phyloP scores from a whole-genome alignment of 2,113 vertebrate species.

The Peucedramus taeniatus region DNA sequence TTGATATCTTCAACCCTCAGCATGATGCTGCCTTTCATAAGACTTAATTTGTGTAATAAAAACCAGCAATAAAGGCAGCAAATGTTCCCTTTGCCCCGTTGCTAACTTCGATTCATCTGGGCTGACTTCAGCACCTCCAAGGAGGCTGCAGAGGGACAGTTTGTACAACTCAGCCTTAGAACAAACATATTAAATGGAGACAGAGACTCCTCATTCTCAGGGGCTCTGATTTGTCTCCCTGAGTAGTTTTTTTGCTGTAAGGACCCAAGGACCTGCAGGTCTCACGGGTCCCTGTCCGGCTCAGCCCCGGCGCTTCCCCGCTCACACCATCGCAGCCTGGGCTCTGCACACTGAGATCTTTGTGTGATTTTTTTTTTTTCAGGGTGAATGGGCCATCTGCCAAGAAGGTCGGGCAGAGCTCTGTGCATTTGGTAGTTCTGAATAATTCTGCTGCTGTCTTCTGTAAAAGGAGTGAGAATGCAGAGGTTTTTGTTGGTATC shows the following conservation, averaged over 20 bases:
- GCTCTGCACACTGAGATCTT: conserved; percentile 51
- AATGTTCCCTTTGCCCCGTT: conserved; percentile 11
- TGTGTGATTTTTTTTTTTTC: conserved; percentile 1
- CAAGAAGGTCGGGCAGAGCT: neutral
- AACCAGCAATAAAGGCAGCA: conserved; percentile 32
- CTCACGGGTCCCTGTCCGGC: neutral
- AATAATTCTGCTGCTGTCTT: conserved; percentile 32
- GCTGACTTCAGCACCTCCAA: conserved; percentile 30
- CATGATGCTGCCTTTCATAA: conserved; percentile 36
- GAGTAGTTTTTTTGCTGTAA: neutral
- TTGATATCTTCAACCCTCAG: conserved; percentile 40
- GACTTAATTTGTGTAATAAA: conserved; percentile 35
- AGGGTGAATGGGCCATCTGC: conserved; percentile 4
- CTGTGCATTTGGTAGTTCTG: neutral
- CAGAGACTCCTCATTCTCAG: neutral
- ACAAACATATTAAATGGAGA: neutral
- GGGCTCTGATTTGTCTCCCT: neutral
- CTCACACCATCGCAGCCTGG: neutral
- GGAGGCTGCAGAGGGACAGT: conserved; percentile 29
- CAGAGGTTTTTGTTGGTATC: neutral
- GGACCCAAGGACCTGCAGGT: neutral
- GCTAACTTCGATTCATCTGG: conserved; percentile 6
- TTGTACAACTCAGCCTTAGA: neutral
- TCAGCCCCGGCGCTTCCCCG: neutral
- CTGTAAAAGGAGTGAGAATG: neutral